These are phyloP conservation scores for Sporophila hypoxantha DNA, from an alignment of 2,113 vertebrate genomes.

Conservation along the genomic window DNA sequence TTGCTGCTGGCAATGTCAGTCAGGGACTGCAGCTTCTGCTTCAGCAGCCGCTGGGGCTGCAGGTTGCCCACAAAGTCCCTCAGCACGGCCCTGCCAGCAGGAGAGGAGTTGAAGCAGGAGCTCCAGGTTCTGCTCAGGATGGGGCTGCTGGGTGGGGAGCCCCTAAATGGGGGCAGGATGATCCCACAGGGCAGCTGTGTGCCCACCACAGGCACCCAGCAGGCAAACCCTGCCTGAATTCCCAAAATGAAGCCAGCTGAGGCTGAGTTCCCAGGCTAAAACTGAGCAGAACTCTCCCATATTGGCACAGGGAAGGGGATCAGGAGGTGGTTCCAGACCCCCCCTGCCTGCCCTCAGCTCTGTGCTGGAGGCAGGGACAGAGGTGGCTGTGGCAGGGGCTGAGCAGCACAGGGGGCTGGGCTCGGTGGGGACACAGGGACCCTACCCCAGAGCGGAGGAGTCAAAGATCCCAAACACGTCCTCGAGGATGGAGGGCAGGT, in stretches of 20 bases:
- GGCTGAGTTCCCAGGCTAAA: background rate
- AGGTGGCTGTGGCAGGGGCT: background rate
- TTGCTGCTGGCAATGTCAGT: conserved; percentile 14
- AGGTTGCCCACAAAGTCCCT: conserved; percentile 49
- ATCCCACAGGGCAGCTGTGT: fast-evolving
- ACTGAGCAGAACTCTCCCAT: background rate
- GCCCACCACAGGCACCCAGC: background rate
- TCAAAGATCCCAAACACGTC: conserved; percentile 35
- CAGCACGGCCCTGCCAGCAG: conserved; percentile 11
- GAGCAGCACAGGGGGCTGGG: background rate
- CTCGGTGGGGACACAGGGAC: background rate
- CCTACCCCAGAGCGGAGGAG: conserved; percentile 21
- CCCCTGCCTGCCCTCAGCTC: too few relatives aligned
- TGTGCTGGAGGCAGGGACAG: background rate
- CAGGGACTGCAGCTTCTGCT: conserved; percentile 60
- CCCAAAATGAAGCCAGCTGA: background rate
- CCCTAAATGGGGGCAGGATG: fast-evolving
- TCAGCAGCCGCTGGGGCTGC: conserved; percentile 40
- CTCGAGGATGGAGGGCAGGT: conserved; percentile 40
- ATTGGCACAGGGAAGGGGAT: background rate
- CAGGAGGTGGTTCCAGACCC: background rate
- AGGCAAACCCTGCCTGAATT: background rate
- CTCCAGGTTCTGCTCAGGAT: background rate
- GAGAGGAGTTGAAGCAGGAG: background rate
- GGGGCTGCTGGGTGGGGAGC: background rate